Percentiles rank a stretch among this genome's conserved stretches.
phyloP scores from a whole-genome alignment of 2,797 vertebrate genomes.

The Trematomus bernacchii region DNA sequence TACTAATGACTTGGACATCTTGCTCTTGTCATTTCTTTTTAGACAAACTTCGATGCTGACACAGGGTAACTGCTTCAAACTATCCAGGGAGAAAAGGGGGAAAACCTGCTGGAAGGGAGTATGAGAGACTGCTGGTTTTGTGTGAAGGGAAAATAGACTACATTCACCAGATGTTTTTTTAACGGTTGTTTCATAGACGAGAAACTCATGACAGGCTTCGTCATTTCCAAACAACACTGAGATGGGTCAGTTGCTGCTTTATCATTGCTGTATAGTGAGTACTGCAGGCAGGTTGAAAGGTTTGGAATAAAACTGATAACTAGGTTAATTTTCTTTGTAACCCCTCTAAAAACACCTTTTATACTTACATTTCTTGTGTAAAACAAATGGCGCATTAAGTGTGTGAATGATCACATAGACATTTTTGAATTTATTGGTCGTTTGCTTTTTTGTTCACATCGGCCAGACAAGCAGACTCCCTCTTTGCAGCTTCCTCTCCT shows the following conservation, averaged over 20 bases:
- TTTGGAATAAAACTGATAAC: background rate
- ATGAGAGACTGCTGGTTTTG: conserved; percentile 45
- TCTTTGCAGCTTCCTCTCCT: conserved; percentile 17
- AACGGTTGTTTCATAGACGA: conserved; percentile 53
- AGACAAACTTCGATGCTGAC: conserved; percentile 70
- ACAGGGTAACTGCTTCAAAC: conserved; percentile 66
- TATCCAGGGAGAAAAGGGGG: conserved; percentile 48
- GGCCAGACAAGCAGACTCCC: conserved; percentile 1
- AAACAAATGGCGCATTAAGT: background rate
- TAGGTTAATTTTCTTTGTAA: conserved; percentile 1
- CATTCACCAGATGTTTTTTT: conserved; percentile 61
- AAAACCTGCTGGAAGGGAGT: conserved; percentile 28
- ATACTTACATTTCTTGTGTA: background rate
- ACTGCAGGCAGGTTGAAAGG: conserved; percentile 3
- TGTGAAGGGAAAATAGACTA: conserved; percentile 38
- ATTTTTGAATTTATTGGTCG: background rate
- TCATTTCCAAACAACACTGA: conserved; percentile 39
- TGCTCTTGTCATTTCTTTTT: conserved; percentile 80
- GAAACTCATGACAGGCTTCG: conserved; percentile 44
- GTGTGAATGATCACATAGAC: background rate
- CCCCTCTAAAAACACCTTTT: background rate
- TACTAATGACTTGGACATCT: conserved; percentile 84
- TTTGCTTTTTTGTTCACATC: conserved; percentile 18
- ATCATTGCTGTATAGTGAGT: conserved; percentile 9
- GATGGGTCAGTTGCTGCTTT: conserved; percentile 28